Evolutionary conservation across 2,888 invertebrate genomes (phyloP).

Genomic region (Carcina quercana): DNA sequence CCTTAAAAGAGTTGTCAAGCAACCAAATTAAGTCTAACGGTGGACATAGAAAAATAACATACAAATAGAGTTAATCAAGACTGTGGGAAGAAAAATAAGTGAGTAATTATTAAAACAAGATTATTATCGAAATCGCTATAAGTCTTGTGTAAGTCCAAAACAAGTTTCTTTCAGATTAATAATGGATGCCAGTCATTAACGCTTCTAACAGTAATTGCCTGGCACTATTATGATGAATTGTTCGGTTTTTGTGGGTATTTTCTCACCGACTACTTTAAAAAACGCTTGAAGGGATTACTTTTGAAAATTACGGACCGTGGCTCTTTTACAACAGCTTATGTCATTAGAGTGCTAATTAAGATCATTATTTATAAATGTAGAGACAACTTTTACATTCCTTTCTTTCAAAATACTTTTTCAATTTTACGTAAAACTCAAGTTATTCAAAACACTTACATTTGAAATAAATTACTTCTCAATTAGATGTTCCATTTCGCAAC

Average conservation of each 20-base stretch:
- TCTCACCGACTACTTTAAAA: conserved; percentile 48
- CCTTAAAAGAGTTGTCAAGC: conserved; percentile 60
- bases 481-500: too few relatives aligned
- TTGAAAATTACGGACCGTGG: conserved; percentile 35
- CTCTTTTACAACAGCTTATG: conserved; percentile 28
- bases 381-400: too few relatives aligned
- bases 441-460: too few relatives aligned
- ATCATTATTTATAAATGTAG: conserved; percentile 30
- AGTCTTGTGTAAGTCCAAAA: conserved; percentile 60
- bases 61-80: conserved; percentile 67
- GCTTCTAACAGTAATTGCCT: conserved; percentile 67
- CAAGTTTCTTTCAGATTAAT: conserved; percentile 64
- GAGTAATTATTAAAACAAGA: conserved; percentile 71
- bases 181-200: conserved; percentile 67
- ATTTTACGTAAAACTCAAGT: too few relatives aligned
- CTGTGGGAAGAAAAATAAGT: conserved; percentile 62
- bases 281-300: conserved; percentile 54
- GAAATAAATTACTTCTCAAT: too few relatives aligned
- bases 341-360: conserved; percentile 41
- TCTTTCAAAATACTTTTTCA: too few relatives aligned
- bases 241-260: conserved; percentile 58
- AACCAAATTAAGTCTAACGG: conserved; percentile 55
- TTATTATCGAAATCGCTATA: conserved; percentile 67
- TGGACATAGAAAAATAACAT: conserved; percentile 53
- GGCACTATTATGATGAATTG: conserved; percentile 70